Conservation (phyloP, 2,113 vertebrate genomes). For the Herpetotheres cachinnans region DNA sequence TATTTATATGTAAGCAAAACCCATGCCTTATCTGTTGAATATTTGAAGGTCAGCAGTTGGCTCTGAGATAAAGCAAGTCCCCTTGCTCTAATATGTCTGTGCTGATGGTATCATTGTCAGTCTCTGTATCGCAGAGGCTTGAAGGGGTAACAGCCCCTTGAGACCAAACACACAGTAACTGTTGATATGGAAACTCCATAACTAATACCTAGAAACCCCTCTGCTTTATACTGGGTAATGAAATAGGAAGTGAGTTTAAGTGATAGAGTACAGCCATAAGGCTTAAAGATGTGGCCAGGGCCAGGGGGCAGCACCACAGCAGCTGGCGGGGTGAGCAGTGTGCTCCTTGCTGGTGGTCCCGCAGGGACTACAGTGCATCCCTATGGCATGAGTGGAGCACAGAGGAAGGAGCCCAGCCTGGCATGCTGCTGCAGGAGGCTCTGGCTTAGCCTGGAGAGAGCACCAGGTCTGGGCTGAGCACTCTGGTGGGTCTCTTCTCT, state of each 20-base stretch:
- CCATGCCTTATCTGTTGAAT: neutral
- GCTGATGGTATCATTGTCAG: neutral
- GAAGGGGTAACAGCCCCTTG: neutral
- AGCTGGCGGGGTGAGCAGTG: neutral
- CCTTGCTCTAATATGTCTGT: neutral
- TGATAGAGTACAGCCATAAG: too few relatives aligned
- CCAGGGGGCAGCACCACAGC: fast-evolving
- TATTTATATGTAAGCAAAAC: neutral
- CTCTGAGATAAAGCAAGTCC: neutral
- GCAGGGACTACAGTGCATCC: fast-evolving
- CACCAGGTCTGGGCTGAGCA: neutral
- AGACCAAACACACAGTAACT: fast-evolving
- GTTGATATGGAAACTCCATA: neutral
- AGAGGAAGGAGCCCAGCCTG: neutral
- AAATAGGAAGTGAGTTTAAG: neutral
- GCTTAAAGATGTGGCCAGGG: too few relatives aligned
- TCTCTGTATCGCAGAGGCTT: neutral
- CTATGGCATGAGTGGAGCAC: fast-evolving
- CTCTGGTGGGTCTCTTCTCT: neutral
- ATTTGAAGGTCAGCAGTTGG: fast-evolving
- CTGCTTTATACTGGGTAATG: neutral
- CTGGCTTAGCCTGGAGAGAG: neutral
- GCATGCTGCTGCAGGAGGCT: neutral
- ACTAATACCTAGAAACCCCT: too few relatives aligned
- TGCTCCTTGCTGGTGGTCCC: neutral